Base-by-base conservation (phyloP, 2,888 invertebrate species). In the Gymnoscelis rufifasciata region DNA sequence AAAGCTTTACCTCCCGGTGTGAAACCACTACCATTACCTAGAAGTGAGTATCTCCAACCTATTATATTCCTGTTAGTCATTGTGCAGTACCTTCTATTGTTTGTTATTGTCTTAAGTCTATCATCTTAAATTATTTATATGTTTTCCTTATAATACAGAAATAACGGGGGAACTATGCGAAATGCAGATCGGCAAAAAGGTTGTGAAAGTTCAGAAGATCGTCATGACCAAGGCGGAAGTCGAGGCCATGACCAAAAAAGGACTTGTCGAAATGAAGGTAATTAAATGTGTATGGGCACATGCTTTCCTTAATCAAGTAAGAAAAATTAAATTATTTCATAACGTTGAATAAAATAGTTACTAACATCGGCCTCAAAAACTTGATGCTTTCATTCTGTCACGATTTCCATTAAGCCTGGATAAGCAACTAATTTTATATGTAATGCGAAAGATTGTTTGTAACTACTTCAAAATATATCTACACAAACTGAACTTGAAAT, bases 171-270 rank as follows among this genome's bases (percentile, higher is more conserved):
- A 83, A 46, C 58, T 84, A 5, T 81, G 83, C 45, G 81, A 86
- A 65, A 91, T 89, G 89, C 90, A 89, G 69, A 87, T 91, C 13
- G 92, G 91, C 27, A 89, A 91, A 60, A 91, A 90, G 62, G 80
- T 90, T 28, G 90, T 92, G 0, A 90, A 91, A 60, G 91, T 92
- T 7, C 91, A 92, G 70, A 92, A 91, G 68, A 90, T 92, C 30
- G 90, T 91, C 1, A 89, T 93, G 86, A 91, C 92, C 6, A 92
- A 92, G 71, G 90, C 91, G 0, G 91, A 92, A 66, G 91, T 92
- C 12, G 91, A 91, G 54, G 90, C 89, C 3, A 91, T 92, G 90
- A 89, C 91, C 1, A 91, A 91, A 61, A 88, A 92, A 56, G 92
- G 92, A n/a, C 90, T 91, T 29, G 84, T 91, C 13, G 89, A 90